A percentile compares a stretch with the other conserved stretches of the same genome.
Conservation (phyloP, 2,113 vertebrate genomes). For the Bubo scandiacus region DNA sequence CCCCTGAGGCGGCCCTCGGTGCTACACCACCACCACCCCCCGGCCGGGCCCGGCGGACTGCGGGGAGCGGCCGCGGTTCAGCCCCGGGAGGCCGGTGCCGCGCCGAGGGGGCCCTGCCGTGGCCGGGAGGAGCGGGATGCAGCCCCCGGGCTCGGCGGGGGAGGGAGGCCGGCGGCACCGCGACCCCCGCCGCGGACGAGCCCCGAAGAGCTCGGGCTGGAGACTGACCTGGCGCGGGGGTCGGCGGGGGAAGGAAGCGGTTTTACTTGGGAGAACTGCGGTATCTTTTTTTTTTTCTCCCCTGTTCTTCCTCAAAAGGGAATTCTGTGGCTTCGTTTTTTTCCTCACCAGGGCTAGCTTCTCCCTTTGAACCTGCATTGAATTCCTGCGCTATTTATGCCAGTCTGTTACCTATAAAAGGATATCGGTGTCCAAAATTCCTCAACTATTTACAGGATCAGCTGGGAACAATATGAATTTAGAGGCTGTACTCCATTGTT, state of each 20-base stretch:
- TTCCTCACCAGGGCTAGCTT: constrained; percentile 10
- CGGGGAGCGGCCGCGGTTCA: background rate
- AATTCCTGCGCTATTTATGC: background rate
- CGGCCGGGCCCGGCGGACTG: background rate
- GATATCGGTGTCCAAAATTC: constrained; percentile 2
- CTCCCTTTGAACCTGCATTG: constrained; percentile 9
- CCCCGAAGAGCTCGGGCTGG: background rate
- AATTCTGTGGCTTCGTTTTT: constrained; percentile 27
- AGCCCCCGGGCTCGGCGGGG: no score
- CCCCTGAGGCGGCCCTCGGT: background rate
- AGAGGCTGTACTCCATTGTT: constrained; percentile 39
- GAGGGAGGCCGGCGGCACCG: background rate
- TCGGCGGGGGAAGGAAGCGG: background rate
- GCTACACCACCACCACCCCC: no score
- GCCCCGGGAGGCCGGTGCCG: no score
- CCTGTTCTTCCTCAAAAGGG: constrained; percentile 4
- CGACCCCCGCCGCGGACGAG: background rate
- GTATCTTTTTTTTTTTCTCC: background rate
- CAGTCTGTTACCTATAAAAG: constrained; percentile 17
- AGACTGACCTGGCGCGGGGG: background rate
- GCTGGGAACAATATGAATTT: constrained; percentile 13
- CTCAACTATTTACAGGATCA: constrained; percentile 11
- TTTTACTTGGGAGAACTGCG: background rate
- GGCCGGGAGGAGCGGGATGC: background rate
- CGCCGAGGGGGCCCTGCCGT: background rate